Evolutionary conservation across 2,888 invertebrate species (phyloP), one percentile per base, ranked within the genome.

Genomic region (Dichetophora obliterata): DNA sequence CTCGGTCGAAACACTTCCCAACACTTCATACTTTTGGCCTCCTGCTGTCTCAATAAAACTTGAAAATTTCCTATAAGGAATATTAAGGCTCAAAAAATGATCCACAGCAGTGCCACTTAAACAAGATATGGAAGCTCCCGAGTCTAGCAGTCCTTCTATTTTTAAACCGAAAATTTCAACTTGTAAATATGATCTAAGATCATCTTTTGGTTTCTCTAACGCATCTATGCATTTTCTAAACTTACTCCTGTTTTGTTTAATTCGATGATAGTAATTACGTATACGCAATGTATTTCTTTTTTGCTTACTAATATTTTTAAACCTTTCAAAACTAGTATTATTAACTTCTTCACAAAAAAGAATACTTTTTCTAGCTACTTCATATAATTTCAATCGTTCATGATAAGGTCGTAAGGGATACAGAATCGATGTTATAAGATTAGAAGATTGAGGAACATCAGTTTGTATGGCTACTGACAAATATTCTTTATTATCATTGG

Each of bases 1-100:
- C 3, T 65, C 43, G 14, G 65, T 43, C 5, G 37, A 1, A 19
- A 65, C 31, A 43, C 65, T 65, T 31, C 65, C 37, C n/a, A 65
- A 43, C 19, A 65, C 37, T 5, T 65, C 16, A 37, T 43, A 65
- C 16, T 65, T 65, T 31, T 65, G 27, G 3, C 65, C 65, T 37
- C 65, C 65, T 37, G 65, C 65, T 37, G 65, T 43, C 37, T 65
- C 65, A 19, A 65, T 37, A 16, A 50, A 50, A 50, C 50, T 50
- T 16, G 50, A 50, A 2, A 50, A 50, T 50, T 50, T 14, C n/a
- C n/a, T 50, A 6, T 50, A 50, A 16, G 50, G 50, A 50, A 50
- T 50, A 14, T 6, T 50, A 16, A 16, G 14, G 16, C 6, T 50
- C 50, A 50, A 50, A 50, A 50, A 50, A 16, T 50, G 16, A 5